Base-by-base conservation (phyloP, 2,888 invertebrate genomes). In the Cephus sareptanus region DNA sequence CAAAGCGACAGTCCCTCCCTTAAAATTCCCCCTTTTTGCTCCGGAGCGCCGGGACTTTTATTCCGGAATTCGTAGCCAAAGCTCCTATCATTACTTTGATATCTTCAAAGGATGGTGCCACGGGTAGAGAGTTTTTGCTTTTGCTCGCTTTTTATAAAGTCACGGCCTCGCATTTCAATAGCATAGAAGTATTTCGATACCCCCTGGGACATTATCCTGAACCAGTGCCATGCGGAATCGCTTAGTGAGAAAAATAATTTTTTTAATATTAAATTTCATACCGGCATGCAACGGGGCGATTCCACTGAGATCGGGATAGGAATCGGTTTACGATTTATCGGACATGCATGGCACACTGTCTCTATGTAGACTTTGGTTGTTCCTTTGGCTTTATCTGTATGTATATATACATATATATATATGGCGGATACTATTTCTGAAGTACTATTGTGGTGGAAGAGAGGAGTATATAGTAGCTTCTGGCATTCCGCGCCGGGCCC, bases 61-160 rank as follows among this genome's bases (percentile, higher is more conserved):
- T 71, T 71, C 34, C 34, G 71, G 71, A 31, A 71, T 71, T 71
- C 71, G 31, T 31, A 71, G 71, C 71, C 23, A 71, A 71, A 31
- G 71, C 33, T 71, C 13, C 31, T 33, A 71, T 71, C 71, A 23
- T 71, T 34, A 71, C 71, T 71, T 71, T 71, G 56, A 56, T 56
- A 71, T 71, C 71, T 71, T 34, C 71, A 34, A 31, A 34, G 31
- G 71, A 33, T 9, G 71, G 2, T 31, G 31, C 70, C 70, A 33
- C 33, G 31, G 15, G 70, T 30, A 30, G 23, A 70, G 70, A 30
- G 11, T 71, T 71, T 34, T 31, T 30, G 31, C 31, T 70, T 70
- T 30, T 70, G 31, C 4, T 33, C 31, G 71, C 15, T 56, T 56
- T 56, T 15, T 1, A 56, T 56, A 23, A 56, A 56, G 23, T 56